A percentile compares a stretch with the other conserved stretches of the same genome.
These are phyloP conservation scores for Rhineura floridana DNA, from an alignment of 2,113 vertebrate genomes.

Conservation along the genomic window DNA sequence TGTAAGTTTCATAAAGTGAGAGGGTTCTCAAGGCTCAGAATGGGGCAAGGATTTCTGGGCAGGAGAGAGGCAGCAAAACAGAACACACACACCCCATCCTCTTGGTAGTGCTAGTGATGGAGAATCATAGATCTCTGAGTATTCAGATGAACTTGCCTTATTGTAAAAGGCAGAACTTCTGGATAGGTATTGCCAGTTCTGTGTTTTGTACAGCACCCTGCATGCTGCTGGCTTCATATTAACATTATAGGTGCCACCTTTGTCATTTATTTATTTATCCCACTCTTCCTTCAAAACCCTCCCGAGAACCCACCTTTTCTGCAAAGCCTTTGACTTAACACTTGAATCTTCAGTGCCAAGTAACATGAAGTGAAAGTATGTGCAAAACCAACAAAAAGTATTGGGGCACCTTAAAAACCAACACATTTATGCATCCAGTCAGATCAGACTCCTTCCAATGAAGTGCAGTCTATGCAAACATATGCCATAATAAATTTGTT, in stretches of 20 bases:
- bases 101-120: neutral
- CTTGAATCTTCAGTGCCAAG: neutral
- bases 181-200: neutral
- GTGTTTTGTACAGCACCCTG: too few relatives aligned
- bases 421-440: too few relatives aligned
- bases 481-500: too few relatives aligned
- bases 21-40: neutral
- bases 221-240: neutral
- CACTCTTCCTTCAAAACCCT: too few relatives aligned
- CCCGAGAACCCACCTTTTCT: neutral
- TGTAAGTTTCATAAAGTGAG: neutral
- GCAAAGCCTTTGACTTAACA: neutral
- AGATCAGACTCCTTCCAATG: too few relatives aligned
- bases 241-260: neutral
- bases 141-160: neutral
- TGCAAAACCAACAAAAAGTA: too few relatives aligned
- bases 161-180: neutral
- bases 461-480: too few relatives aligned
- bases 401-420: too few relatives aligned
- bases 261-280: too few relatives aligned
- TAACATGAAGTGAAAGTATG: neutral
- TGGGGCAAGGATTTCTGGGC: neutral
- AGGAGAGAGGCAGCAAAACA: neutral
- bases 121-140: neutral
- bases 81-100: neutral